phyloP scores from a whole-genome alignment of 2,888 invertebrate genomes.

The Erebia epiphron region DNA sequence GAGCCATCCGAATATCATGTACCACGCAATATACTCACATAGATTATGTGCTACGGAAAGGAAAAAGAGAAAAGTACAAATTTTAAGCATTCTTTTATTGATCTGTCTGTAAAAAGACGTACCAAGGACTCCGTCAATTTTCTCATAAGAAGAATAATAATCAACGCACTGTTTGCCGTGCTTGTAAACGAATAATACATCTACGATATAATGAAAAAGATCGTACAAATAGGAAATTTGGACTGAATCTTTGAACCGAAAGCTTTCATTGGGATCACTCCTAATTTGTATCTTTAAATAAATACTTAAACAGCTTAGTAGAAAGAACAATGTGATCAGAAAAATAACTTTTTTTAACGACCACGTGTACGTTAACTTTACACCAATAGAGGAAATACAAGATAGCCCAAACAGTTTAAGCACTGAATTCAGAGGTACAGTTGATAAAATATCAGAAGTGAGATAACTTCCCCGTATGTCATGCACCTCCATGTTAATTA shows the following conservation, averaged over 20 bases:
- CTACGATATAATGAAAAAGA: constrained; percentile 6
- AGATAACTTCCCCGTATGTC: background rate
- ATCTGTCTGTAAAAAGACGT: constrained; percentile 1
- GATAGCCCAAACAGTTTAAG: constrained; percentile 7
- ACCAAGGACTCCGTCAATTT: constrained; percentile 2
- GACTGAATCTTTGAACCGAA: constrained; percentile 9
- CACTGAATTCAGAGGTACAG: background rate
- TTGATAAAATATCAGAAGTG: constrained; percentile 14
- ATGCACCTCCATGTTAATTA: background rate
- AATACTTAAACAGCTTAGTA: background rate
- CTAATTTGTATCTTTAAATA: background rate
- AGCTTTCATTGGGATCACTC: background rate
- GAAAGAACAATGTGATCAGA: background rate
- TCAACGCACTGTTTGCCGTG: background rate
- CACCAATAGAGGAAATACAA: background rate
- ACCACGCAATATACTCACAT: constrained; percentile 9
- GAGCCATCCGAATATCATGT: background rate
- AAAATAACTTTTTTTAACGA: constrained; percentile 8
- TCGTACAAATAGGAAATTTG: constrained; percentile 10
- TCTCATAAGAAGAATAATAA: constrained; percentile 2
- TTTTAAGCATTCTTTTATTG: background rate
- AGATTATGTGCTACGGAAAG: background rate
- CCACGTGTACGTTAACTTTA: constrained; percentile 9
- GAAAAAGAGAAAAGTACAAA: background rate
- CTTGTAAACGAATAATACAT: constrained; percentile 13